Evolutionary conservation across 2,113 vertebrate species (phyloP).

Genomic region (Meles meles): DNA sequence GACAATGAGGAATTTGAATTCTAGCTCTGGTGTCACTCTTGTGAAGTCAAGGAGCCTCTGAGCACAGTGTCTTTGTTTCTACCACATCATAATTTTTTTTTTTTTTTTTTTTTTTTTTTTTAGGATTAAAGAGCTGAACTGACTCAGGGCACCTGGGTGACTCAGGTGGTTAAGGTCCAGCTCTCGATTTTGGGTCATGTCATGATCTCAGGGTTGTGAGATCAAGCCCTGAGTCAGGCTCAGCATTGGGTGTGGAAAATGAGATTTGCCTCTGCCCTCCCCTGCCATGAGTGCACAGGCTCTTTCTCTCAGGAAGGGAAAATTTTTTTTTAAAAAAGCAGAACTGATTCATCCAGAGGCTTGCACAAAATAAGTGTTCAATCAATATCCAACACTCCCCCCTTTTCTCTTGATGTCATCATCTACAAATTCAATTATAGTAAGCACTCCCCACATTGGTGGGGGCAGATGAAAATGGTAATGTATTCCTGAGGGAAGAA

Average conservation of each 20-base stretch:
- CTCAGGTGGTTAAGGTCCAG: background rate
- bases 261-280: background rate
- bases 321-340: background rate
- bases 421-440: background rate
- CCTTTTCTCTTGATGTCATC: background rate
- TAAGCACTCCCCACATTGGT: background rate
- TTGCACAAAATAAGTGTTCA: background rate
- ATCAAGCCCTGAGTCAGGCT: background rate
- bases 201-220: background rate
- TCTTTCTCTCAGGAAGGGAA: background rate
- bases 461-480: background rate
- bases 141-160: background rate
- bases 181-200: background rate
- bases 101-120: background rate
- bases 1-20: background rate
- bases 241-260: background rate
- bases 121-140: background rate
- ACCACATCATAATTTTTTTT: background rate
- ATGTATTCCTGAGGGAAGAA: background rate
- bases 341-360: background rate
- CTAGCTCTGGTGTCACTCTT: background rate
- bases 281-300: background rate
- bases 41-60: background rate
- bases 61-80: background rate
- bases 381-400: background rate